phyloP scores from a whole-genome alignment of 2,113 vertebrate species.

The Chaetops frenatus region DNA sequence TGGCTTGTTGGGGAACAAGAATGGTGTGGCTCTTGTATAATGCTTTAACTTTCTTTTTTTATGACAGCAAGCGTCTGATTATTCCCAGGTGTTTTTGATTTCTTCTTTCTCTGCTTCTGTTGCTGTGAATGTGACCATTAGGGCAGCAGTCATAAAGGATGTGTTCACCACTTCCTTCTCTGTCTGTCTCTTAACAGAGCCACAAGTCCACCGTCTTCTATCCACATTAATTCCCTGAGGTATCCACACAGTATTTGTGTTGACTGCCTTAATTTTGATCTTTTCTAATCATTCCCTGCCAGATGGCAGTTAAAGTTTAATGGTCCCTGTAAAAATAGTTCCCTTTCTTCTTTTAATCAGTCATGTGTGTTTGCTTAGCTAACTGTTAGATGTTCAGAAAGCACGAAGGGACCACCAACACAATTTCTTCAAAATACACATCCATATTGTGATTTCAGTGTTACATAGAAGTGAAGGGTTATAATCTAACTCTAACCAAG shows the following conservation, averaged over 20 bases:
- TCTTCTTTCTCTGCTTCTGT: slow-evolving; percentile 60
- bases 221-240: slow-evolving; percentile 74
- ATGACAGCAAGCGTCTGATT: slow-evolving; percentile 70
- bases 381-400: slow-evolving; percentile 73
- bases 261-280: slow-evolving; percentile 82
- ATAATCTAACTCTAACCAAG: background rate
- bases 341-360: slow-evolving; percentile 81
- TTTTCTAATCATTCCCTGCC: slow-evolving; percentile 81
- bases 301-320: slow-evolving; percentile 83
- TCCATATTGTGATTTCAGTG: slow-evolving; percentile 5
- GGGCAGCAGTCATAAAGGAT: slow-evolving; percentile 70
- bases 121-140: slow-evolving; percentile 73
- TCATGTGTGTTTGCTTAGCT: slow-evolving; percentile 78
- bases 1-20: slow-evolving; percentile 64
- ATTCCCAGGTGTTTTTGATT: slow-evolving; percentile 73
- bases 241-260: slow-evolving; percentile 76
- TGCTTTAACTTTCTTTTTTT: slow-evolving; percentile 71
- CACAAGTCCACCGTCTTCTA: slow-evolving; percentile 70
- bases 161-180: slow-evolving; percentile 75
- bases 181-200: slow-evolving; percentile 73
- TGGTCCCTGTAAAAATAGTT: slow-evolving; percentile 76
- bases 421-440: slow-evolving; percentile 69
- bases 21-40: slow-evolving; percentile 64
- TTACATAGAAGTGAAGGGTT: background rate
- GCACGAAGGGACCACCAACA: slow-evolving; percentile 75